Evolutionary conservation across 2,797 vertebrate species (phyloP).

Genomic region (Alauda arvensis): DNA sequence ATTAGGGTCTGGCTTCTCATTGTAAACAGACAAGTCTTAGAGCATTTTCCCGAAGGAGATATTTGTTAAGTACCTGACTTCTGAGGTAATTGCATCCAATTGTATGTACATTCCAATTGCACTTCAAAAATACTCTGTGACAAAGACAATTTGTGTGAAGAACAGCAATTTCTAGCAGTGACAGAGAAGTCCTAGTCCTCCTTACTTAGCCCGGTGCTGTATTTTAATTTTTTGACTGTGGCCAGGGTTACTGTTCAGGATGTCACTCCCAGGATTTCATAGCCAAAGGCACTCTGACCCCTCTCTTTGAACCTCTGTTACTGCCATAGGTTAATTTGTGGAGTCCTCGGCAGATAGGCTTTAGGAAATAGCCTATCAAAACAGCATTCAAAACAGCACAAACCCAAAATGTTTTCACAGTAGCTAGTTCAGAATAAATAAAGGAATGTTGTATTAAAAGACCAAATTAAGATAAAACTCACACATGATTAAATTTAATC

Average conservation of each 20-base stretch:
- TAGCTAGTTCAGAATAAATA: background rate
- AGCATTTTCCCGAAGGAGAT: background rate
- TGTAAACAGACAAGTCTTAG: background rate
- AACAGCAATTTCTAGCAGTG: background rate
- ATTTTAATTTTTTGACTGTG: background rate
- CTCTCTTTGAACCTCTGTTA: background rate
- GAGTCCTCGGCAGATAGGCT: background rate
- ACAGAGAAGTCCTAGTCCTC: background rate
- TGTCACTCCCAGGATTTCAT: background rate
- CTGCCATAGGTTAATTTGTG: background rate
- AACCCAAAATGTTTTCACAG: background rate
- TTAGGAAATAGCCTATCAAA: background rate
- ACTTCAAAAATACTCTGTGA: slow-evolving; percentile 1
- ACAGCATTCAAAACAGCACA: background rate
- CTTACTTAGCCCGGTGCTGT: background rate
- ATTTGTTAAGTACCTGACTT: slow-evolving; percentile 15
- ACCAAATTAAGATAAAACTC: background rate
- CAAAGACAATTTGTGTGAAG: slow-evolving; percentile 25
- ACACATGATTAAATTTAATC: background rate
- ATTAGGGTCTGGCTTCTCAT: background rate
- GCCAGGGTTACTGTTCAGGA: background rate
- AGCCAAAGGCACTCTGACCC: background rate
- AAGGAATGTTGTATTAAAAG: background rate
- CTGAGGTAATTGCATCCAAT: slow-evolving; percentile 22
- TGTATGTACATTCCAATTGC: background rate